A percentile compares a stretch with the other conserved stretches of the same genome.
Conservation (phyloP, 2,888 invertebrate genomes). For the Acleris cristana region DNA sequence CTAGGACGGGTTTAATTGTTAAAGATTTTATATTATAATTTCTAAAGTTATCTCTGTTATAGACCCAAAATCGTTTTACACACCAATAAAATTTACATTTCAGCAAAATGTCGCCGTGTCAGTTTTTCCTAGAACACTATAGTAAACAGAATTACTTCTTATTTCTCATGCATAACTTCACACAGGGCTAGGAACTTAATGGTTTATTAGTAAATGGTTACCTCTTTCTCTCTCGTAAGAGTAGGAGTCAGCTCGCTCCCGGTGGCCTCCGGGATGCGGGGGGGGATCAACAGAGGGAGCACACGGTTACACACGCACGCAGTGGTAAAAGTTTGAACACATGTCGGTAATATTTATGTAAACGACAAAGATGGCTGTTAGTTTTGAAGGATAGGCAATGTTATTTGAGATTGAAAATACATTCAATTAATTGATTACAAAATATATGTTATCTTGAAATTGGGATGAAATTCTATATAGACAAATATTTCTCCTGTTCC, state of each 20-base stretch:
- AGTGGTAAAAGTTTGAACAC: background rate
- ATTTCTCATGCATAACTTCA: background rate
- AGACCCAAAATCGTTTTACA: too few relatives aligned
- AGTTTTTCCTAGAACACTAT: background rate
- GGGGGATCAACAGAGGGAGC: conserved; percentile 69
- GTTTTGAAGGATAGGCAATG: too few relatives aligned
- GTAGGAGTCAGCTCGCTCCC: conserved; percentile 83
- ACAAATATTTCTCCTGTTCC: too few relatives aligned
- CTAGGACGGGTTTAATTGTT: too few relatives aligned
- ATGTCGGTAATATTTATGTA: too few relatives aligned
- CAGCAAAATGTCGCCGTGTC: background rate
- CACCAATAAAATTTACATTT: background rate
- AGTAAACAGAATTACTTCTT: background rate
- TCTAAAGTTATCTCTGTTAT: too few relatives aligned
- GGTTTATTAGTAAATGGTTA: conserved; percentile 65
- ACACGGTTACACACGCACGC: conserved; percentile 54
- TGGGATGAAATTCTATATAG: too few relatives aligned
- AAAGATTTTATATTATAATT: too few relatives aligned
- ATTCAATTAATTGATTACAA: too few relatives aligned
- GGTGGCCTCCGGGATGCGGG: conserved; percentile 71
- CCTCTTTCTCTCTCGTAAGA: conserved; percentile 89
- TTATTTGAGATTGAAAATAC: too few relatives aligned
- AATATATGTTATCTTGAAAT: too few relatives aligned
- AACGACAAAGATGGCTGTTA: background rate
- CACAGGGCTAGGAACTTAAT: background rate